Percentiles rank a stretch among this genome's conserved stretches.
These are phyloP conservation scores for Lota lota DNA, from an alignment of 2,113 vertebrate genomes.

Conservation along the genomic window DNA sequence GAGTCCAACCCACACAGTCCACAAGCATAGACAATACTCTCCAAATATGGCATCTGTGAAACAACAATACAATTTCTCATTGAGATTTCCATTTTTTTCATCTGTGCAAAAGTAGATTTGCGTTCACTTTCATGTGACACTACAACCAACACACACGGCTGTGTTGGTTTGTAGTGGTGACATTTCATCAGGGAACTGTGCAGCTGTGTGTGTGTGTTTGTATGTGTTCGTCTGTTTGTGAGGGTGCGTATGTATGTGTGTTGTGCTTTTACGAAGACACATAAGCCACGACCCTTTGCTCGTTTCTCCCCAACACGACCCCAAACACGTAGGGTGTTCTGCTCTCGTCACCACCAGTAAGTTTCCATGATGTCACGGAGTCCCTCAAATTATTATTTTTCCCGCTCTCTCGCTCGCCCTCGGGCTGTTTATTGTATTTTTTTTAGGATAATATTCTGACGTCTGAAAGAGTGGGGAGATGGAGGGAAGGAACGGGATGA, in stretches of 20 bases:
- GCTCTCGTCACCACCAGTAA: neutral
- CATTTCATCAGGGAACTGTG: too few relatives aligned
- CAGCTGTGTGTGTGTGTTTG: neutral
- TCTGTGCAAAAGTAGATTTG: too few relatives aligned
- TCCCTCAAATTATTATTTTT: neutral
- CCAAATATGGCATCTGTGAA: too few relatives aligned
- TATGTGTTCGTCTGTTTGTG: neutral
- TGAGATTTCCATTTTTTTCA: too few relatives aligned
- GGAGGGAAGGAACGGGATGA: too few relatives aligned
- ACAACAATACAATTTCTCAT: too few relatives aligned
- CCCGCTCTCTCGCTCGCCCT: neutral
- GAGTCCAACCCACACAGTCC: too few relatives aligned
- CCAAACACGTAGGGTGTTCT: neutral
- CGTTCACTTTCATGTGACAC: too few relatives aligned
- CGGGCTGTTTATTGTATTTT: neutral
- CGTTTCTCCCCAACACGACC: neutral
- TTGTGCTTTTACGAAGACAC: neutral
- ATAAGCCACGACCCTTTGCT: neutral
- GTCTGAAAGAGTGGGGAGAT: too few relatives aligned
- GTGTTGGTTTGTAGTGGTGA: too few relatives aligned
- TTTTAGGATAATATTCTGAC: neutral
- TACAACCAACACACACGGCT: too few relatives aligned
- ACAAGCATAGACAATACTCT: too few relatives aligned
- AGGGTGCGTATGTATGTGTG: neutral
- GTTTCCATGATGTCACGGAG: slow-evolving; percentile 43